Evolutionary conservation across 2,113 vertebrate genomes (phyloP).

Genomic region (Xyliphius kryptos): DNA sequence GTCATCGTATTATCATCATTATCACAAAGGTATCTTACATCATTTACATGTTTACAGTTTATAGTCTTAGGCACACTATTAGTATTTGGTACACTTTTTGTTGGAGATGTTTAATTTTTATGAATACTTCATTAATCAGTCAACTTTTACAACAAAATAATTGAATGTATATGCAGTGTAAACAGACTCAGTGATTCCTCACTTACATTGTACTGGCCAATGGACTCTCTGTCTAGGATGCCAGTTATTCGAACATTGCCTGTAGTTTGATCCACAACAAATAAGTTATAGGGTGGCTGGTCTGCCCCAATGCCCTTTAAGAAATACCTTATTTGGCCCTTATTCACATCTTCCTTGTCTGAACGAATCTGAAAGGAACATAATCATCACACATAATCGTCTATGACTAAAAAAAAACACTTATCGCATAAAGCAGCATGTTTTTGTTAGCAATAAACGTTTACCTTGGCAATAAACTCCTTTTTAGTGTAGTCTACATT

Average conservation of each 20-base stretch:
- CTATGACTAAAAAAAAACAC: too few species aligned
- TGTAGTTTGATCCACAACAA: conserved; percentile 67
- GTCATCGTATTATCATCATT: not conserved
- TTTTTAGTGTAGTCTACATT: conserved; percentile 36
- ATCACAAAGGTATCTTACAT: not conserved
- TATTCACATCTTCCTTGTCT: conserved; percentile 51
- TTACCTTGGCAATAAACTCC: conserved; percentile 34
- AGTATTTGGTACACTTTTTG: too few species aligned
- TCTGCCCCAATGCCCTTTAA: conserved; percentile 72
- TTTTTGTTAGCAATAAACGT: too few species aligned
- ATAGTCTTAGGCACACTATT: too few species aligned
- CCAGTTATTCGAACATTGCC: conserved; percentile 76
- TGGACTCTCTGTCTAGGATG: conserved; percentile 73
- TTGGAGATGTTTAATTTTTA: too few species aligned
- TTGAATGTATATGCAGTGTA: too few species aligned
- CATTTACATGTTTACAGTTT: not conserved
- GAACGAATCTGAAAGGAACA: conserved; percentile 86
- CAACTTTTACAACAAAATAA: too few species aligned
- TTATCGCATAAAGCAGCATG: too few species aligned
- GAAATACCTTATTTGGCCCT: conserved; percentile 62
- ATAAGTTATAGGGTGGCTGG: conserved; percentile 67
- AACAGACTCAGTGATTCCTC: not conserved
- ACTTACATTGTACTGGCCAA: conserved; percentile 57
- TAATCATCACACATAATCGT: too few species aligned
- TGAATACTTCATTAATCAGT: too few species aligned